Conservation (phyloP, 2,888 invertebrate species). For the Parthenolecanium corni region DNA sequence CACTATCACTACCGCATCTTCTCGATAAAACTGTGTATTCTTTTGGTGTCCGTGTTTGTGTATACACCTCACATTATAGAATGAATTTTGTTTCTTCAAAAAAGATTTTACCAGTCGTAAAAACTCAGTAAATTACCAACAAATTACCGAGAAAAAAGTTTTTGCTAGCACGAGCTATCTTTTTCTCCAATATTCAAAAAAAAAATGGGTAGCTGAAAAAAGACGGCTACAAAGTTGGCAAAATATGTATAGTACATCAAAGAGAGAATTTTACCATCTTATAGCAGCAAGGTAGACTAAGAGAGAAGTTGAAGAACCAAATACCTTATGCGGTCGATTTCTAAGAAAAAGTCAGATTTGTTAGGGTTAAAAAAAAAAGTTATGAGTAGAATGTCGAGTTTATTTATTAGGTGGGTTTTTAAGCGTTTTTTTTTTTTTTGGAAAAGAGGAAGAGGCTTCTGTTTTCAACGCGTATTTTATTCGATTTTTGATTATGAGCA, state of each 20-base stretch:
- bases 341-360: no score
- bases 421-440: no score
- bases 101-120: constrained; percentile 16
- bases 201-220: background rate
- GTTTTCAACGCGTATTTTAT: no score
- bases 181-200: no score
- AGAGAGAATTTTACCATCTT: background rate
- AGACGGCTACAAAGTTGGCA: background rate
- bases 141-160: constrained; percentile 15
- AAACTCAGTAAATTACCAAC: constrained; percentile 14
- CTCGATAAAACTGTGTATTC: constrained; percentile 2
- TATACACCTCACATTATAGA: background rate
- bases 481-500: no score
- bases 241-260: background rate
- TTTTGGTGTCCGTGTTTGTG: constrained; percentile 14
- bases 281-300: background rate
- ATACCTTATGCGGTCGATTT: no score
- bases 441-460: no score
- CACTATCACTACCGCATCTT: constrained; percentile 14
- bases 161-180: background rate
- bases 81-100: constrained; percentile 1
- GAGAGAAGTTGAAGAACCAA: no score
- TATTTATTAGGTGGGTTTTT: no score
- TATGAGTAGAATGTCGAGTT: no score
- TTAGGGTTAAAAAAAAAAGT: no score